phyloP scores from a whole-genome alignment of 2,888 invertebrate genomes.

The Catocala nupta region DNA sequence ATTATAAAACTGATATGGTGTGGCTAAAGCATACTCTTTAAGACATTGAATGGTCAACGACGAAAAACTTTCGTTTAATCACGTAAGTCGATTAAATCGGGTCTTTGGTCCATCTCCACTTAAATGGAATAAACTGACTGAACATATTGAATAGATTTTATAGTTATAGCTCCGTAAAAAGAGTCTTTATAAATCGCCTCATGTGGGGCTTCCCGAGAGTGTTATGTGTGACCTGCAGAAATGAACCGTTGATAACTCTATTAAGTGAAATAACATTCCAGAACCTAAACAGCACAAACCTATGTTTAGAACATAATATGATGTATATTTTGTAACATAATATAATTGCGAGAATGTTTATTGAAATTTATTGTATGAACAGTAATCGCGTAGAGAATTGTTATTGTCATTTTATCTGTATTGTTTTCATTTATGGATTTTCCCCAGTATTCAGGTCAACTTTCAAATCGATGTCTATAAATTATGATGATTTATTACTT shows the following conservation, averaged over 20 bases:
- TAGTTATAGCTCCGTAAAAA: not conserved
- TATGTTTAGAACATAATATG: not conserved
- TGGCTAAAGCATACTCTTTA: no score
- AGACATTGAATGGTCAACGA: no score
- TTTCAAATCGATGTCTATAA: no score
- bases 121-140: not conserved
- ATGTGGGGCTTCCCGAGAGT: constrained; percentile 20
- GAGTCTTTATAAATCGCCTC: not conserved
- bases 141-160: not conserved
- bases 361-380: not conserved
- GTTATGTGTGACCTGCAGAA: constrained; percentile 31
- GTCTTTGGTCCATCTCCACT: no score
- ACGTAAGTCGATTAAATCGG: no score
- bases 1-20: no score
- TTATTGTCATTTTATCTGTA: no score
- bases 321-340: not conserved
- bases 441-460: no score
- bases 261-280: constrained; percentile 19
- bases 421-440: no score
- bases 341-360: not conserved
- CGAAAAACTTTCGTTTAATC: no score
- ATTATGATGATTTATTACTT: no score
- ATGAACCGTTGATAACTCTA: constrained; percentile 29
- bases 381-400: no score
- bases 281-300: not conserved